These are phyloP conservation scores for Tinea pellionella DNA, from an alignment of 2,888 invertebrate genomes.

Conservation along the genomic window DNA sequence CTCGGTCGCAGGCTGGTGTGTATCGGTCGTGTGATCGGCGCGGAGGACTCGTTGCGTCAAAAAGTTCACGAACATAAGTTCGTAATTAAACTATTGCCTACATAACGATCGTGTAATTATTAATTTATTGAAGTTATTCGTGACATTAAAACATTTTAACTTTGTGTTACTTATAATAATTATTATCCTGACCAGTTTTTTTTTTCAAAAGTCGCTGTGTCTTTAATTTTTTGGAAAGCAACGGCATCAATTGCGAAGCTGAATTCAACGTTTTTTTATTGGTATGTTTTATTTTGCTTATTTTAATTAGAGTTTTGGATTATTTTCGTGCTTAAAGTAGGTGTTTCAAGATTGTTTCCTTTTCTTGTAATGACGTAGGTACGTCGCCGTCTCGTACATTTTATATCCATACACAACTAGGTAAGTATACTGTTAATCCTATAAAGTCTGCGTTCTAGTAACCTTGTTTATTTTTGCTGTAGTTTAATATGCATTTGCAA, in stretches of 20 bases:
- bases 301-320: background rate
- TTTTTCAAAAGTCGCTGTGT: constrained; percentile 30
- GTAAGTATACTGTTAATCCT: no score
- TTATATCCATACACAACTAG: no score
- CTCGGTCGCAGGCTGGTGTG: background rate
- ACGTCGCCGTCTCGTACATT: no score
- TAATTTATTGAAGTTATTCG: background rate
- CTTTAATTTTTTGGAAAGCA: constrained; percentile 55
- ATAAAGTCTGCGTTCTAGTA: no score
- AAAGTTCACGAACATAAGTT: constrained; percentile 6
- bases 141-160: background rate
- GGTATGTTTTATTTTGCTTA: constrained; percentile 2
- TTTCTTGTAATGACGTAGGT: no score
- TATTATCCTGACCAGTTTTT: constrained; percentile 27
- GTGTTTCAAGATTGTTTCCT: no score
- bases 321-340: background rate
- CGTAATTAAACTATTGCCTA: background rate
- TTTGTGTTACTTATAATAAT: background rate
- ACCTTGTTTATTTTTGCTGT: no score
- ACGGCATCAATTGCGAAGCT: constrained; percentile 38
- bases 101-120: background rate
- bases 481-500: no score
- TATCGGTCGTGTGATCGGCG: background rate
- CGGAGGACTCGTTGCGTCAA: constrained; percentile 3
- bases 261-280: background rate